A percentile compares a stretch with the other conserved stretches of the same genome.
phyloP scores from a whole-genome alignment of 2,113 vertebrate species.

The Stigmatopora argus region DNA sequence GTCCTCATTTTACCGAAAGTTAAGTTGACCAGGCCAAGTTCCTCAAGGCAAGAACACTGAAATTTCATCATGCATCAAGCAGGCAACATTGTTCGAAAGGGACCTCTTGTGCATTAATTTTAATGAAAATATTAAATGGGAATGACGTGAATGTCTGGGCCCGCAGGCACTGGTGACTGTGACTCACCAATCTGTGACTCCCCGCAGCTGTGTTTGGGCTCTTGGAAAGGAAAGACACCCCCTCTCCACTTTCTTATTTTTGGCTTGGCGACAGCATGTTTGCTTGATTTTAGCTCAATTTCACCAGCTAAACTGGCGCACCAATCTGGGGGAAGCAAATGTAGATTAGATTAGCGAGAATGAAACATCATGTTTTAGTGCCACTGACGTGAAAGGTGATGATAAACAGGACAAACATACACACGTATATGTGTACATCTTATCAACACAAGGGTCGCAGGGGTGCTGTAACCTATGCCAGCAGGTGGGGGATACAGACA shows the following conservation, averaged over 20 bases:
- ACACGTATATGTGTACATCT: too few species aligned
- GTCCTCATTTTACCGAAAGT: constrained; percentile 53
- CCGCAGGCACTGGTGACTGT: constrained; percentile 42
- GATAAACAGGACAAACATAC: too few species aligned
- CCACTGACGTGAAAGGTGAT: too few species aligned
- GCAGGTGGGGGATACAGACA: too few species aligned
- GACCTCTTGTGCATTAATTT: constrained; percentile 44
- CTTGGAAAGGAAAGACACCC: constrained; percentile 10
- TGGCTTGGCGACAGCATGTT: not conserved
- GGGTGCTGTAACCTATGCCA: too few species aligned
- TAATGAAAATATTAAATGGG: constrained; percentile 64
- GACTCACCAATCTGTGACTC: constrained; percentile 45
- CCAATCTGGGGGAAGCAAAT: too few species aligned
- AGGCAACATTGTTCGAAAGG: constrained; percentile 33
- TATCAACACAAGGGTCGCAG: too few species aligned
- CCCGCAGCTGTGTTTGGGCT: constrained; percentile 41
- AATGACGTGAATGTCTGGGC: constrained; percentile 48
- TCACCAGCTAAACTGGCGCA: too few species aligned
- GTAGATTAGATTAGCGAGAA: too few species aligned
- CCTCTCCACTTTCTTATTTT: not conserved
- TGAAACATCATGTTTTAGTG: too few species aligned
- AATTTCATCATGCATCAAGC: constrained; percentile 24
- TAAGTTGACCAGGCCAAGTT: constrained; percentile 41
- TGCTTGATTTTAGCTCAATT: not conserved
- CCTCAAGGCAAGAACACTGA: constrained; percentile 31